These are phyloP conservation scores for Heliocidaris erythrogramma DNA, from an alignment of 35 echinoderm and acorn worm genomes.

Conservation along the genomic window DNA sequence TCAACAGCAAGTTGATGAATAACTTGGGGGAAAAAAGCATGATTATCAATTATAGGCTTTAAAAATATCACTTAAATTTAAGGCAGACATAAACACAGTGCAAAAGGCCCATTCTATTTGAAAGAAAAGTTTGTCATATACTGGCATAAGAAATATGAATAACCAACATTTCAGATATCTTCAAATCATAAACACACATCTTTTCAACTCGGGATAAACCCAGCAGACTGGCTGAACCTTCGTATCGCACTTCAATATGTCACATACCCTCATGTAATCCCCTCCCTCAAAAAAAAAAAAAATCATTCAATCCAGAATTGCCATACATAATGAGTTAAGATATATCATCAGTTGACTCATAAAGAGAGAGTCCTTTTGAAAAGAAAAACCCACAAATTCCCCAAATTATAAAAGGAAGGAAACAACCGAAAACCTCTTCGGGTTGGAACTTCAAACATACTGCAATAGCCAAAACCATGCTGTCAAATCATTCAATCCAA, in stretches of 20 bases:
- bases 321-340: background rate
- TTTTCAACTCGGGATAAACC: background rate
- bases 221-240: background rate
- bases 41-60: background rate
- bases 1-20: background rate
- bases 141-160: background rate
- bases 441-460: conserved; percentile 3
- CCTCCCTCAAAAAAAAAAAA: background rate
- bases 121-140: conserved; percentile 13
- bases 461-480: background rate
- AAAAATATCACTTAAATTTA: background rate
- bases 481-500: background rate
- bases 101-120: background rate
- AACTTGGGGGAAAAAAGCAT: background rate
- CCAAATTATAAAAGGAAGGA: background rate
- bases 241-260: background rate
- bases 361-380: background rate
- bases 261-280: background rate
- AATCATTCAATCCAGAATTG: background rate
- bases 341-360: background rate
- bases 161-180: background rate
- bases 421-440: background rate
- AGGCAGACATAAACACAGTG: background rate
- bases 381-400: background rate
- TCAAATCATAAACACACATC: background rate